Conservation (phyloP, 2,113 vertebrate genomes). For the Sardina pilchardus region DNA sequence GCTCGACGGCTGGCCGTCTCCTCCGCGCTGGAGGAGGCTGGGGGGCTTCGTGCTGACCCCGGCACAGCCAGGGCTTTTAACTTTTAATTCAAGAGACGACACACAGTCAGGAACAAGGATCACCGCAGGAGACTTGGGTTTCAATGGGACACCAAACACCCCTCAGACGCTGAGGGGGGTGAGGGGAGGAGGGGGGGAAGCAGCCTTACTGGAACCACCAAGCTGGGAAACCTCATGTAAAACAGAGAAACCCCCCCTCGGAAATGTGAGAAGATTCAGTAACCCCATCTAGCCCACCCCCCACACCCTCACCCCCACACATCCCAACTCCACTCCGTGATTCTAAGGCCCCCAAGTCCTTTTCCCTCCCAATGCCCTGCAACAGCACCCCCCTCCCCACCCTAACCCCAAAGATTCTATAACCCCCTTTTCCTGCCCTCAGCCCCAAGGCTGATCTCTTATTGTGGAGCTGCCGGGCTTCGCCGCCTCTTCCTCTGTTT, state of each 20-base stretch:
- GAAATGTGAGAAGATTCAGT: conserved; percentile 13
- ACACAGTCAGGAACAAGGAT: conserved; percentile 29
- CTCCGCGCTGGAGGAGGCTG: neutral
- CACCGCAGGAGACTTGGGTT: conserved; percentile 42
- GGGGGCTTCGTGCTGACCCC: neutral
- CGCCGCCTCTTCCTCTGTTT: conserved; percentile 62
- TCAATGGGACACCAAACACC: conserved; percentile 47
- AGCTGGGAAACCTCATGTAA: conserved; percentile 21
- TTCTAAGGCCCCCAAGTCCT: conserved; percentile 52
- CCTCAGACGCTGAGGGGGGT: neutral
- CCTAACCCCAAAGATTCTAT: conserved; percentile 57
- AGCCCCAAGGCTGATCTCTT: conserved; percentile 57
- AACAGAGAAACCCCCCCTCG: conserved; percentile 6
- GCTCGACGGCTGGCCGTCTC: neutral
- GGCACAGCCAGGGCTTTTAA: conserved; percentile 11
- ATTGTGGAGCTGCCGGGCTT: conserved; percentile 58
- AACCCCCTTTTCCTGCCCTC: conserved; percentile 63
- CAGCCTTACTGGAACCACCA: conserved; percentile 48
- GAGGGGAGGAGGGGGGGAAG: conserved; percentile 25
- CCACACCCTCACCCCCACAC: neutral
- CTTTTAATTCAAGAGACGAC: conserved; percentile 10
- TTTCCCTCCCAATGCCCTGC: conserved; percentile 39
- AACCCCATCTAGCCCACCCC: neutral
- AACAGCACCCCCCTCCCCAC: conserved; percentile 48
- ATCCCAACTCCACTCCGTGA: conserved; percentile 36